phyloP scores from a whole-genome alignment of 2,113 vertebrate genomes.

The Baryphthengus martii region DNA sequence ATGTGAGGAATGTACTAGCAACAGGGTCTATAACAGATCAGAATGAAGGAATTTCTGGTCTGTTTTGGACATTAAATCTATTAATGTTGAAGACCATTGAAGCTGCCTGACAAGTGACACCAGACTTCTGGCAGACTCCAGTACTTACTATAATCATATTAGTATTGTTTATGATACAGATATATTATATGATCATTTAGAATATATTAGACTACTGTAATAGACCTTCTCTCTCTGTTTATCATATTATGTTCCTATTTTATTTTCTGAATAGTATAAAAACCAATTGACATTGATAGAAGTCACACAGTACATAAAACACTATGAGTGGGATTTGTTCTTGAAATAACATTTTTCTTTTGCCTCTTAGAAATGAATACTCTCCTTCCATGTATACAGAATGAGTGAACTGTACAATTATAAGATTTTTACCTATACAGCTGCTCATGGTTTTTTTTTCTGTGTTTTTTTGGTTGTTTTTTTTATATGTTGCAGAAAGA shows the following conservation, averaged over 20 bases:
- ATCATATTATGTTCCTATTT: neutral
- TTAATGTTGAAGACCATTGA: neutral
- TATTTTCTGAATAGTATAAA: neutral
- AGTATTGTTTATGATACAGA: neutral
- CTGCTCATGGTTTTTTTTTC: neutral
- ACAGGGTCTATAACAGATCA: rapidly evolving
- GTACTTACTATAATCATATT: neutral
- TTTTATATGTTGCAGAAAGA: neutral
- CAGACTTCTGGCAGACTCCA: neutral
- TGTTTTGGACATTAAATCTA: neutral
- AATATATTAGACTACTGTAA: neutral
- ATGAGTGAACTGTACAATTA: neutral
- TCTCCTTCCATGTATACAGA: neutral
- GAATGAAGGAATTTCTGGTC: neutral
- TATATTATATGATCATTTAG: neutral
- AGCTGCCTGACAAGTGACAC: neutral
- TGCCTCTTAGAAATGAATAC: neutral
- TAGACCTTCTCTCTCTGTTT: neutral
- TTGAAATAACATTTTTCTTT: neutral
- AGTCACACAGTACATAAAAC: neutral
- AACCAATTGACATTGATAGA: neutral
- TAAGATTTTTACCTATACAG: neutral
- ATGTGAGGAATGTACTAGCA: neutral
- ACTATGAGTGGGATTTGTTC: neutral
- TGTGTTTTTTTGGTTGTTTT: neutral